These are phyloP conservation scores for Spea bombifrons DNA, from an alignment of 2,113 vertebrate genomes.

Conservation along the genomic window DNA sequence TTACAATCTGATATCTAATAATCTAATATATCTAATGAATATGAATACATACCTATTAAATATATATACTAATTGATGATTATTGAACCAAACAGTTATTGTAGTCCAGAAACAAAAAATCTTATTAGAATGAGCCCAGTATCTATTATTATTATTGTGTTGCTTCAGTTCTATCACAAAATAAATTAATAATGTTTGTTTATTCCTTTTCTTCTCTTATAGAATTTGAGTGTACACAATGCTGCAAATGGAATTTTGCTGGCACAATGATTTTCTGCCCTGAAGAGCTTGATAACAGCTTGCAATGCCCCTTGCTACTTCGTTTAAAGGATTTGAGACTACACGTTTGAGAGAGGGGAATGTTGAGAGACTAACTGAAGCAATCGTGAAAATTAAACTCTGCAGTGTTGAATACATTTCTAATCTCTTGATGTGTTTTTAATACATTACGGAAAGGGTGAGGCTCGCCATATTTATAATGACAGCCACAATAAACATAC, in stretches of 20 bases:
- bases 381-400: conserved; percentile 43
- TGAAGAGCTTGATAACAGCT: conserved; percentile 39
- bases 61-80: no score
- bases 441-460: conserved; percentile 6
- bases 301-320: conserved; percentile 39
- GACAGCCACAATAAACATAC: neutral
- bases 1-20: no score
- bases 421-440: conserved; percentile 29
- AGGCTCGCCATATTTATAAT: neutral
- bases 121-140: no score
- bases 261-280: conserved; percentile 44
- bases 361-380: conserved; percentile 9
- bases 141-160: conserved; percentile 5
- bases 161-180: conserved; percentile 30
- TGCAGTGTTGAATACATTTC: conserved; percentile 16
- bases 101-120: no score
- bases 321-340: conserved; percentile 41
- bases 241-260: conserved; percentile 40
- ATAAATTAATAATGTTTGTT: conserved; percentile 44
- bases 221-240: conserved; percentile 38
- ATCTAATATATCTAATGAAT: no score
- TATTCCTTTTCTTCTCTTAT: conserved; percentile 6
- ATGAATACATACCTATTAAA: no score
- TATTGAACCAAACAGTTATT: no score
- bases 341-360: conserved; percentile 23